phyloP scores from a whole-genome alignment of 2,113 vertebrate species.

The Cranoglanis bouderius region DNA sequence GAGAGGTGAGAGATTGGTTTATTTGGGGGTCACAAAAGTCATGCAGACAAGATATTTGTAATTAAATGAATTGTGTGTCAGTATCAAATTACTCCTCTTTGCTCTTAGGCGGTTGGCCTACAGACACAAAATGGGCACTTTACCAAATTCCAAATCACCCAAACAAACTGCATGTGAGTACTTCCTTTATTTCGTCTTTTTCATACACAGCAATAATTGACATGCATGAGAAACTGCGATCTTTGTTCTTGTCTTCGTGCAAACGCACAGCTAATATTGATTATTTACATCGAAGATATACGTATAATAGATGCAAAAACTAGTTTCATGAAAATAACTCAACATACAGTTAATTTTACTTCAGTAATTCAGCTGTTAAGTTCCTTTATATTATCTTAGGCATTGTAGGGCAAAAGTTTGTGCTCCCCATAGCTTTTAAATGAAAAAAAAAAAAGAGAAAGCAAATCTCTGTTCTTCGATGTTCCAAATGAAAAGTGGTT shows the following conservation, averaged over 20 bases:
- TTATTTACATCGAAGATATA: not conserved
- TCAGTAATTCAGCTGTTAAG: not conserved
- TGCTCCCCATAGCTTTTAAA: not conserved
- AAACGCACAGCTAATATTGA: not conserved
- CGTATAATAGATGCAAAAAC: not conserved
- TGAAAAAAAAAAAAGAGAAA: no score
- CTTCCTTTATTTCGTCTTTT: conserved; percentile 15
- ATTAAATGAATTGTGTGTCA: not conserved
- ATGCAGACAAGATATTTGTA: not conserved
- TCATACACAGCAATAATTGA: not conserved
- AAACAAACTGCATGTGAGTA: conserved; percentile 87
- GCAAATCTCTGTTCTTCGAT: no score
- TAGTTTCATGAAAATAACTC: not conserved
- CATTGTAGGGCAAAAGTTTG: not conserved
- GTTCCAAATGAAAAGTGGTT: no score
- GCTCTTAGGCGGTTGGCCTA: conserved; percentile 83
- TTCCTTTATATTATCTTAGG: not conserved
- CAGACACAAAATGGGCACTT: conserved; percentile 82
- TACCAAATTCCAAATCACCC: conserved; percentile 81
- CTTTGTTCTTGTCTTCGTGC: not conserved
- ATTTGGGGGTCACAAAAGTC: not conserved
- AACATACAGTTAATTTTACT: not conserved
- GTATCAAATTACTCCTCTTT: conserved; percentile 18
- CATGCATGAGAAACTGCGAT: not conserved
- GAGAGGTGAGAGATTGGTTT: conserved; percentile 79